These are phyloP conservation scores for Bradynema listronoti DNA, from an alignment of 1,140 invertebrate genomes.

Conservation along the genomic window DNA sequence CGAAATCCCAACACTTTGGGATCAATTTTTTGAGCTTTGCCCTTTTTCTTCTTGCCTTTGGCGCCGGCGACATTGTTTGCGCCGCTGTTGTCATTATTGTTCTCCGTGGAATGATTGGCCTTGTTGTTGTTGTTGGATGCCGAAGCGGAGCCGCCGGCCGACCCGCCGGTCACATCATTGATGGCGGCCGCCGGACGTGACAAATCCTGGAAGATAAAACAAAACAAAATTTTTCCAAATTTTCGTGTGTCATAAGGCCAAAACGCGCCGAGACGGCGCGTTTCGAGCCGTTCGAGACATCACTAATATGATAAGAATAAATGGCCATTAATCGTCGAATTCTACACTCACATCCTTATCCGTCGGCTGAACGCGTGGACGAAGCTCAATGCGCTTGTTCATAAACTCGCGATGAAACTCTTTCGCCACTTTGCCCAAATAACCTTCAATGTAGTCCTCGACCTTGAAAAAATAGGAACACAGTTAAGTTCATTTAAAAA, in stretches of 20 bases:
- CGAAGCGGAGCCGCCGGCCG: slow-evolving; percentile 12
- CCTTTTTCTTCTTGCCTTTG: slow-evolving; percentile 19
- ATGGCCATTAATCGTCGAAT: not conserved
- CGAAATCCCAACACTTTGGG: slow-evolving; percentile 25
- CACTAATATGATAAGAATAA: not conserved
- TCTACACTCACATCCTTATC: slow-evolving; percentile 36
- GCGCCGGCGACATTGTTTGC: slow-evolving; percentile 1
- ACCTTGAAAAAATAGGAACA: slow-evolving; percentile 19
- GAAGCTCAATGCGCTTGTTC: slow-evolving; percentile 39
- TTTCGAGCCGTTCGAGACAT: not conserved
- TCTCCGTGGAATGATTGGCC: too few relatives aligned
- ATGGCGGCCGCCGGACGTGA: slow-evolving; percentile 33
- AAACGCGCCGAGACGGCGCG: not conserved
- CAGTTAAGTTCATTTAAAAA: slow-evolving; percentile 11
- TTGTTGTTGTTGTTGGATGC: slow-evolving; percentile 3
- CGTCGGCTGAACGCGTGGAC: slow-evolving; percentile 21
- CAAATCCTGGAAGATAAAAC: slow-evolving; percentile 27
- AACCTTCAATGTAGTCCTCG: slow-evolving; percentile 40
- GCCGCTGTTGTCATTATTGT: not conserved
- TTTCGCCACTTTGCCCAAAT: slow-evolving; percentile 39
- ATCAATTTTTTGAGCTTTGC: slow-evolving; percentile 17
- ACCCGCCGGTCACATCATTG: slow-evolving; percentile 15
- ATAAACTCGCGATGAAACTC: slow-evolving; percentile 46
- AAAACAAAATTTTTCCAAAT: too few relatives aligned
- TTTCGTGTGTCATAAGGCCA: not conserved